Percentiles rank a stretch among this genome's conserved stretches.
phyloP scores from a whole-genome alignment of 2,113 vertebrate genomes.

The Epinephelus cyanopodus region DNA sequence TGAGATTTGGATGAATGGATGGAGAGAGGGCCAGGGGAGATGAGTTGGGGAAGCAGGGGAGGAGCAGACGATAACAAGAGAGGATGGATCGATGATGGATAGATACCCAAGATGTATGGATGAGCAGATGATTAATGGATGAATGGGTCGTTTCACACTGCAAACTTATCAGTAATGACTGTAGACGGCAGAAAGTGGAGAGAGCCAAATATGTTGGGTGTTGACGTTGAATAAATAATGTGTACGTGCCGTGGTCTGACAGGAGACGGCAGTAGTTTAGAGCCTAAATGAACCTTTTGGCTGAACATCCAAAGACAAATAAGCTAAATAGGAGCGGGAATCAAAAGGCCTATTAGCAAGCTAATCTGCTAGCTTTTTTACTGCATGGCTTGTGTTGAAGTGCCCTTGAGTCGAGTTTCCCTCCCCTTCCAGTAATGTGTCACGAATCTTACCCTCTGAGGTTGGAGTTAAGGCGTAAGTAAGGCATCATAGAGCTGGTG shows the following conservation, averaged over 20 bases:
- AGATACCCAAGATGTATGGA: conserved; percentile 56
- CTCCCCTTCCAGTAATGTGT: too few relatives aligned
- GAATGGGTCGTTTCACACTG: conserved; percentile 50
- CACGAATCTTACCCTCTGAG: too few relatives aligned
- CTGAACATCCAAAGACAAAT: not conserved
- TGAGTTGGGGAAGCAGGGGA: conserved; percentile 40
- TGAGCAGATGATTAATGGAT: conserved; percentile 57
- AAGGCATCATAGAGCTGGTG: too few relatives aligned
- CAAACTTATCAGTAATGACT: conserved; percentile 48
- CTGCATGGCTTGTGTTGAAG: not conserved
- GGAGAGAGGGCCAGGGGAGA: conserved; percentile 23
- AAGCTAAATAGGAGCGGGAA: not conserved
- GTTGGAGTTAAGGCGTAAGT: too few relatives aligned
- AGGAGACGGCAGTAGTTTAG: not conserved
- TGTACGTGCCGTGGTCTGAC: not conserved
- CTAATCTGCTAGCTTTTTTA: not conserved
- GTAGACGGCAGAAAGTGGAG: conserved; percentile 30
- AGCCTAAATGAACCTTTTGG: not conserved
- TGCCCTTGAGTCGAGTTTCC: too few relatives aligned
- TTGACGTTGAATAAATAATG: conserved; percentile 35
- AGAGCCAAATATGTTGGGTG: conserved; percentile 37
- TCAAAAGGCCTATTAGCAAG: not conserved
- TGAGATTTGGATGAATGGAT: conserved; percentile 58
- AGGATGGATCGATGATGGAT: conserved; percentile 63
- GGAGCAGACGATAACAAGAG: conserved; percentile 63